phyloP scores from a whole-genome alignment of 2,888 invertebrate species.

The Xylota segnis region DNA sequence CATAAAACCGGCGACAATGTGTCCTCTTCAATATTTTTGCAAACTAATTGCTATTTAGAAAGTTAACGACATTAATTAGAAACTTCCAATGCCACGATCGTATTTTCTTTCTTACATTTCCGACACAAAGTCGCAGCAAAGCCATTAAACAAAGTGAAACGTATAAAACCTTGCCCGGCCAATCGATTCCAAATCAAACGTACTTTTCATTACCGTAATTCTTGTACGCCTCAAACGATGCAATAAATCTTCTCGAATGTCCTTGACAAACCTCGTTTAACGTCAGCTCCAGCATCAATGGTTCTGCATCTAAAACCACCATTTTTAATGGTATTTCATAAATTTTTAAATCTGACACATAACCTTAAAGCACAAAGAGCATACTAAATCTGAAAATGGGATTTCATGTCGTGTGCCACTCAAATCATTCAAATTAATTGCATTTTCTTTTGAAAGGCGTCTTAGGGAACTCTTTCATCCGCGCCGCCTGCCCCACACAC shows the following conservation, averaged over 20 bases:
- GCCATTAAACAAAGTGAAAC: background rate
- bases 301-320: background rate
- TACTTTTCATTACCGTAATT: slow-evolving; percentile 3
- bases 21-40: background rate
- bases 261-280: background rate
- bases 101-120: background rate
- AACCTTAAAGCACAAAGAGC: background rate
- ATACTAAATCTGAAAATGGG: background rate
- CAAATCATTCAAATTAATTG: background rate
- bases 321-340: slow-evolving; percentile 2
- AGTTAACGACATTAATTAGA: slow-evolving; percentile 1
- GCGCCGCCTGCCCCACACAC: no score
- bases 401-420: background rate
- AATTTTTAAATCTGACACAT: background rate
- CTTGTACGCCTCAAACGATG: background rate
- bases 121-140: background rate
- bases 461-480: background rate
- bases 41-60: background rate
- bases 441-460: background rate
- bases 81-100: background rate
- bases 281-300: background rate
- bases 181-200: background rate
- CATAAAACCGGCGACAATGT: background rate
- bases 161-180: background rate
- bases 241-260: slow-evolving; percentile 1